These are phyloP conservation scores for Teleogryllus oceanicus DNA, from an alignment of 2,888 invertebrate species.

Conservation along the genomic window DNA sequence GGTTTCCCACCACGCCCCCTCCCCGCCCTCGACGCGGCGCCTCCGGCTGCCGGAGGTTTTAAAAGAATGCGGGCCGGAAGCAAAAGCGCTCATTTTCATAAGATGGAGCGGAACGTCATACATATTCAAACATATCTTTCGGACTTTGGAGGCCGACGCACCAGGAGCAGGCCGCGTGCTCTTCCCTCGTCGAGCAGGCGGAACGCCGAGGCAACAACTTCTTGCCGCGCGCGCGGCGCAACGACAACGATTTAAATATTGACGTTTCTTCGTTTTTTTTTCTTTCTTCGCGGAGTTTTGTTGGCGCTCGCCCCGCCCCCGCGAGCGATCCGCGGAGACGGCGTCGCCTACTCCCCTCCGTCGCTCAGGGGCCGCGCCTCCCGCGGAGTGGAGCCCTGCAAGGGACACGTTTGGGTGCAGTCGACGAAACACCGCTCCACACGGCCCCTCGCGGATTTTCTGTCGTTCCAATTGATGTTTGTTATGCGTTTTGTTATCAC, in stretches of 20 bases:
- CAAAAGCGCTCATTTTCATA: constrained; percentile 37
- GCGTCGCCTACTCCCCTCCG: too few relatives aligned
- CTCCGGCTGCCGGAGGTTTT: constrained; percentile 26
- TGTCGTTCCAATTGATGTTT: too few relatives aligned
- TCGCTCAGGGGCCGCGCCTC: too few relatives aligned
- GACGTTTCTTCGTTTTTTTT: neutral
- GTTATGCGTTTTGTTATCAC: too few relatives aligned
- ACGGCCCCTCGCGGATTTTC: too few relatives aligned
- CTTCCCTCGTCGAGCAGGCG: neutral
- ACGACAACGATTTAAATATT: constrained; percentile 27
- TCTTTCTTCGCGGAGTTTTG: neutral
- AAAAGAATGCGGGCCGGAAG: constrained; percentile 36
- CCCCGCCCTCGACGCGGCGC: neutral
- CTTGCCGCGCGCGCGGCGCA: neutral
- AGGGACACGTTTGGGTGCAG: too few relatives aligned
- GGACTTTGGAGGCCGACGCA: neutral
- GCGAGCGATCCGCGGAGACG: neutral
- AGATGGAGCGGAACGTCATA: constrained; percentile 36
- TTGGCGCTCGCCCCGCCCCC: neutral
- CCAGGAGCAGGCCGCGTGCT: neutral
- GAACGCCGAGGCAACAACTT: neutral
- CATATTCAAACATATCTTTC: constrained; percentile 36
- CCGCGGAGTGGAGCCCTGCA: too few relatives aligned
- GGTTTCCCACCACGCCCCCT: neutral
- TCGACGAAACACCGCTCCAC: too few relatives aligned